Percentiles rank a stretch among this genome's conserved stretches.
These are phyloP conservation scores for Drosophila sulfurigaster DNA, from an alignment of 1,140 invertebrate species.

Conservation along the genomic window DNA sequence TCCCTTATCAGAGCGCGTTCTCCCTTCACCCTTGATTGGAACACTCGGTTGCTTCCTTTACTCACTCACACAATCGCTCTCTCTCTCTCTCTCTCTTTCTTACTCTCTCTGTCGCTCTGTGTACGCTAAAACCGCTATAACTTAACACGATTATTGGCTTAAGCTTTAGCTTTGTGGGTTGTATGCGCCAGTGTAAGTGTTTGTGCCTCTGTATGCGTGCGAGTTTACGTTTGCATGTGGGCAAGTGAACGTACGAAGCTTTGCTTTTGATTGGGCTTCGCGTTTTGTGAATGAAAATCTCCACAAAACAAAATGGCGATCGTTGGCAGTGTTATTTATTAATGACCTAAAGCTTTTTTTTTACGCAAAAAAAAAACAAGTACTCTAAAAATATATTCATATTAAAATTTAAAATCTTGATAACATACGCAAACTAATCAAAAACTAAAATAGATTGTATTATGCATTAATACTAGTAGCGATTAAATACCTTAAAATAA, in stretches of 20 bases:
- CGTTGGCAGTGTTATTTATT: constrained; percentile 20
- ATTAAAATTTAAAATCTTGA: not conserved
- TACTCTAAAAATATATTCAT: not conserved
- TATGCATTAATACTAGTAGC: not conserved
- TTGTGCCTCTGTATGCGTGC: not conserved
- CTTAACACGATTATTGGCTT: constrained; percentile 33
- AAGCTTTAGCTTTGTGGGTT: constrained; percentile 16
- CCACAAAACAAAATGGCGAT: constrained; percentile 35
- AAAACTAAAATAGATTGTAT: not conserved
- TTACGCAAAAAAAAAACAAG: not conserved
- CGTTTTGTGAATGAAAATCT: constrained; percentile 46
- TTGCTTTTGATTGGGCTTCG: constrained; percentile 25
- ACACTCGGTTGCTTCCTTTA: not conserved
- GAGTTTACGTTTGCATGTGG: not conserved
- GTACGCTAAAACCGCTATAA: constrained; percentile 9
- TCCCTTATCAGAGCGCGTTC: constrained; percentile 14
- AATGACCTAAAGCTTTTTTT: constrained; percentile 15
- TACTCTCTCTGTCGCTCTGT: not conserved
- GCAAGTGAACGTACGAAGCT: constrained; percentile 11
- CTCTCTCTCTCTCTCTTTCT: not conserved
- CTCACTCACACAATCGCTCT: constrained; percentile 1
- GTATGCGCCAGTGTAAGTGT: not conserved
- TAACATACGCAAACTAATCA: not conserved
- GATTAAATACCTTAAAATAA: constrained; percentile 9
- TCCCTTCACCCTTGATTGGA: constrained; percentile 7